Base-by-base conservation (phyloP, 2,113 vertebrate species). In the Meriones unguiculatus region DNA sequence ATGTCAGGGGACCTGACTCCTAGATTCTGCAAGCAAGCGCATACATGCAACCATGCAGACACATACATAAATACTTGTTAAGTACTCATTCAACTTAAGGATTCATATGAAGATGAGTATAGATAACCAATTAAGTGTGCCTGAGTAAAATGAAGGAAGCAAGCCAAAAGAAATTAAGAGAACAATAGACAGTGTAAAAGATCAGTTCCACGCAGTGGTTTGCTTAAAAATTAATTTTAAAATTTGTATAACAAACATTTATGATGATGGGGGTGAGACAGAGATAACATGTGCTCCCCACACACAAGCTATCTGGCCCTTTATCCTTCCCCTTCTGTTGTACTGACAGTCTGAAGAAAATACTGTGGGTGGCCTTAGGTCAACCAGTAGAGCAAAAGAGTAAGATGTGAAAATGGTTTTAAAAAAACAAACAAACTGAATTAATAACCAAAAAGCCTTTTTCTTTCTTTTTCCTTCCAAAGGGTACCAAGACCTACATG, bases 371-470 rank as follows among this genome's bases (percentile, higher is more conserved):
- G 77, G 90, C 59, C 46, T 59, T 72, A 85, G 35, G 5, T 59
- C 30, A 65, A 5, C 62, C 82, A 85, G 32, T 82, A 32, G 41
- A 18, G 22, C 88, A 62, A 52, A 54, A 70, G 12, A 46, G 52
- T 12, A 65, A 65, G 57, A 94, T 92, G 28, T 50, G 22, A 9
- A 91, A 57, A 67, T 41, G 32, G 41, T 13, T 20, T 62, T 46
- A 46, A 46, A 90, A 87, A 54, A 69, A 93, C 90, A 10, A 78
- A 65, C 38, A 91, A 84, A 93, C 9, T 76, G 41, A 87, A 75
- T 59, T 81, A 54, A 59, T 93, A 72, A 87, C 87, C 87, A 70
- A 25, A 93, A 93, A 93, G 76, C 18, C 80, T 50, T 90, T 46
- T 91, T n/a, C 41, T 13, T 0, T 25, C 38, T 89, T 93, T 85